Evolutionary conservation across 2,888 invertebrate species (phyloP).

Genomic region (Drosophila ustulata): DNA sequence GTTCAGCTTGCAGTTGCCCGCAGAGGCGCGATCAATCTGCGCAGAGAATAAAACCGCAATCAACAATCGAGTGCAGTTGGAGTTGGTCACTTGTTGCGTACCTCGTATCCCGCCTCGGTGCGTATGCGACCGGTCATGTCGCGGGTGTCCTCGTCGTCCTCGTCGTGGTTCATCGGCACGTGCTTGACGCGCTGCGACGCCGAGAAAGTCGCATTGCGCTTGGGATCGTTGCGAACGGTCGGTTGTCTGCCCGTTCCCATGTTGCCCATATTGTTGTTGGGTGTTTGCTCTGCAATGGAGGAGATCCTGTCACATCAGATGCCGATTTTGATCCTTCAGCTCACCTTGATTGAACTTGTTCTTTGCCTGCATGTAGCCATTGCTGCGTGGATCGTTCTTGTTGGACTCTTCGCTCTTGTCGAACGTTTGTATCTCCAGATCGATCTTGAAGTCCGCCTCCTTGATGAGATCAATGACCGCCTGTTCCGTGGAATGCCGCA

Average conservation of each 20-base stretch:
- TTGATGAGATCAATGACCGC: constrained; percentile 97
- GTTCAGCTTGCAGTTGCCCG: constrained; percentile 92
- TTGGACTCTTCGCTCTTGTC: constrained; percentile 70
- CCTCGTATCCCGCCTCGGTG: constrained; percentile 92
- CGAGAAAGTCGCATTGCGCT: constrained; percentile 67
- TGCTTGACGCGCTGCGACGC: constrained; percentile 69
- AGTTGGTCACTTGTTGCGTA: constrained; percentile 63
- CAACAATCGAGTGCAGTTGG: no score
- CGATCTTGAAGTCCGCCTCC: constrained; percentile 94
- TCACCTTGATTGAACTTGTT: constrained; percentile 74
- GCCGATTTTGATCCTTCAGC: background rate
- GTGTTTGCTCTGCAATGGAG: constrained; percentile 48
- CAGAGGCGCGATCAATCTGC: constrained; percentile 95
- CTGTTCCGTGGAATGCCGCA: constrained; percentile 96
- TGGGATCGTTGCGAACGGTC: constrained; percentile 53
- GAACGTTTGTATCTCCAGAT: constrained; percentile 93
- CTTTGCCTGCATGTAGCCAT: constrained; percentile 75
- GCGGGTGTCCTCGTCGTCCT: constrained; percentile 90
- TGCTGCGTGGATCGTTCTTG: constrained; percentile 75
- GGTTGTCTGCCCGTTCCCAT: constrained; percentile 50
- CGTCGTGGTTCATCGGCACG: constrained; percentile 62
- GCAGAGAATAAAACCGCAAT: constrained; percentile 33
- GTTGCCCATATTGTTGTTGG: constrained; percentile 44
- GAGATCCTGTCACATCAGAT: background rate
- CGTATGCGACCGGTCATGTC: constrained; percentile 92